Evolutionary conservation across 2,797 vertebrate species (phyloP).

Genomic region (Hafferia zeledoni): DNA sequence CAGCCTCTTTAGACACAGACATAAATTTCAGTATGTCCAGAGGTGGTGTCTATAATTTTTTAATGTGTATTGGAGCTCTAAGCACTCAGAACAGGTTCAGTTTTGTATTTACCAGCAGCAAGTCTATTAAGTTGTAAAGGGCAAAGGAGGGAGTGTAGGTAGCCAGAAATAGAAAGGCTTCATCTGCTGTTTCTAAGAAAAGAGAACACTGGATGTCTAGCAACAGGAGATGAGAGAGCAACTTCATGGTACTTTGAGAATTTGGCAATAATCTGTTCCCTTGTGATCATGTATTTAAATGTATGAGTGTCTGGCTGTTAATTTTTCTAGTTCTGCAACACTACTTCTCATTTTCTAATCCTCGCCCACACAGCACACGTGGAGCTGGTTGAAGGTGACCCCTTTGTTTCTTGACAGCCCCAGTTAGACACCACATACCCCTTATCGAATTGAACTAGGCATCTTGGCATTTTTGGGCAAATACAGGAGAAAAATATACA

Average conservation of each 20-base stretch:
- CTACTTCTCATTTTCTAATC: background rate
- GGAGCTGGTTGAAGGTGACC: background rate
- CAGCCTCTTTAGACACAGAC: constrained; percentile 64
- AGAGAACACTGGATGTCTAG: background rate
- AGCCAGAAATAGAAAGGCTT: constrained; percentile 62
- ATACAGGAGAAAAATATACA: background rate
- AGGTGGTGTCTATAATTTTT: constrained; percentile 74
- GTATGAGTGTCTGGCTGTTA: background rate
- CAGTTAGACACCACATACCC: background rate
- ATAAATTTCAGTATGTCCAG: constrained; percentile 70
- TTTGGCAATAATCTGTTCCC: background rate
- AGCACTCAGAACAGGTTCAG: constrained; percentile 63
- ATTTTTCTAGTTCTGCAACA: background rate
- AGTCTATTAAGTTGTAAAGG: constrained; percentile 73
- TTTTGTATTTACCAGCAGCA: constrained; percentile 74
- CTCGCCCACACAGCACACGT: accelerated
- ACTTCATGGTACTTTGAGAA: constrained; percentile 7
- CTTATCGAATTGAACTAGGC: background rate
- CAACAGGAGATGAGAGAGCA: background rate
- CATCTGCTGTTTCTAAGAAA: constrained; percentile 54
- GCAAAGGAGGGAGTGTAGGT: constrained; percentile 32
- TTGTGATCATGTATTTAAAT: background rate
- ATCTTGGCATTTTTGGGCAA: background rate
- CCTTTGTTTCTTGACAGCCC: background rate
- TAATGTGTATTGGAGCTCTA: constrained; percentile 58